Base-by-base conservation (phyloP, 1,140 invertebrate species). In the Nasonia longicornis region DNA sequence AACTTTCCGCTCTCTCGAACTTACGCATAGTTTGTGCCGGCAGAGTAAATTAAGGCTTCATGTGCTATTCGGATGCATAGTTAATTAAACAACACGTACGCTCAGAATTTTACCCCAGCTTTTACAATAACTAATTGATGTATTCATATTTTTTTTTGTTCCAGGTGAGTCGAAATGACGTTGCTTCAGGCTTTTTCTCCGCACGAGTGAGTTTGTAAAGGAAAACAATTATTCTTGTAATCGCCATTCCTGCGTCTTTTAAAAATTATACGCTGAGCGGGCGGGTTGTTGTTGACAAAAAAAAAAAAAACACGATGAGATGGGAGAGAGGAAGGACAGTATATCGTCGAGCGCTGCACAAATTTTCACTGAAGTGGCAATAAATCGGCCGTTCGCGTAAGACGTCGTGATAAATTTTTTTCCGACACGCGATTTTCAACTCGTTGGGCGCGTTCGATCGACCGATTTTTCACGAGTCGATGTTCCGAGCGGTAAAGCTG, bases 381-480 rank as follows among this genome's bases (percentile, higher is more conserved):
- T 76, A 66, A 76, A 76, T 76, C n/a, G 31, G 10, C 63, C 38
- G 7, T 8, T 76, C 74, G 31, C n/a, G 35, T 66, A 66, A 66
- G 52, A 66, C 20, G 58, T 42, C 58, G 35, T 64, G 74, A 76
- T 76, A 76, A 35, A 76, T 76, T 76, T 76, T 58, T 76, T 76
- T 76, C 58, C 74, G 74, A 76, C 74, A n/a, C 74, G 31, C 74
- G 58, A 76, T 76, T 76, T 76, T 76, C 74, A 76, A 76, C 73
- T 64, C 35, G 35, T 42, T 75, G 74, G 52, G 26, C n/a, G 29
- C 74, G 35, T 12, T 42, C 58, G 52, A 76, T 66, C 31, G 16
- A 76, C 74, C 58, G 74, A 76, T 76, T 76, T 76, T 76, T 76
- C 72, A 74, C 35, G 29, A 35, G 11, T 45, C 26, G 8, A 35